A percentile compares a stretch with the other conserved stretches of the same genome.
Conservation (phyloP, 2,797 vertebrate genomes). For the Tenualosa thibaudeaui region DNA sequence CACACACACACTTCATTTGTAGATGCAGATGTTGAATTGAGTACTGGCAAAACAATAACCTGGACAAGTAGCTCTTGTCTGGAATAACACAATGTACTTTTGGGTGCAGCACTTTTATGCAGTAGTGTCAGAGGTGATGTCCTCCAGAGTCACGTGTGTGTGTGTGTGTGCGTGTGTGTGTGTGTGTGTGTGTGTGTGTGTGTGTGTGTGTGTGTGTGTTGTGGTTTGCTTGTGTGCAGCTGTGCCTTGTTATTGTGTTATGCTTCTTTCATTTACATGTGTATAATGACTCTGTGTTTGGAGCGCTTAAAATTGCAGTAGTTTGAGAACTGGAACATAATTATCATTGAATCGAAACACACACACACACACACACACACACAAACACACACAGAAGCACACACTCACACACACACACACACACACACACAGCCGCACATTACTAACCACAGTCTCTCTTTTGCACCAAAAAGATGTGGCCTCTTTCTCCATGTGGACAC, state of each 20-base stretch:
- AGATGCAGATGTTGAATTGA: neutral
- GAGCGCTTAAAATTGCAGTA: slow-evolving; percentile 38
- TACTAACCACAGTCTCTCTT: neutral
- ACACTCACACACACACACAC: neutral
- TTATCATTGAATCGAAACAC: slow-evolving; percentile 42
- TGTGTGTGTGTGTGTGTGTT: neutral
- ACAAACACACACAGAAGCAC: neutral
- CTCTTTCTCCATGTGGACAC: neutral
- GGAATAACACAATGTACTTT: neutral
- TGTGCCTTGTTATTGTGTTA: neutral
- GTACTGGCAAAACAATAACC: neutral
- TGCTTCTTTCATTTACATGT: neutral
- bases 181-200: neutral
- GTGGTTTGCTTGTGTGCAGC: neutral
- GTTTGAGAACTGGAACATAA: slow-evolving; percentile 44
- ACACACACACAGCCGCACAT: neutral
- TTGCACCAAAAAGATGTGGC: neutral
- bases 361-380: slow-evolving; percentile 12
- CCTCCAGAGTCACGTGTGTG: neutral
- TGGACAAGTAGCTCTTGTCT: slow-evolving; percentile 14
- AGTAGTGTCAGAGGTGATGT: neutral
- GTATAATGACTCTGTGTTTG: slow-evolving; percentile 25
- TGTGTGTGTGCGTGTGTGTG: slow-evolving; percentile 25
- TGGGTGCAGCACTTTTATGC: neutral
- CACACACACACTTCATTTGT: neutral